Base-by-base conservation (phyloP, 1,140 invertebrate species). In the Parapsyche elsis region DNA sequence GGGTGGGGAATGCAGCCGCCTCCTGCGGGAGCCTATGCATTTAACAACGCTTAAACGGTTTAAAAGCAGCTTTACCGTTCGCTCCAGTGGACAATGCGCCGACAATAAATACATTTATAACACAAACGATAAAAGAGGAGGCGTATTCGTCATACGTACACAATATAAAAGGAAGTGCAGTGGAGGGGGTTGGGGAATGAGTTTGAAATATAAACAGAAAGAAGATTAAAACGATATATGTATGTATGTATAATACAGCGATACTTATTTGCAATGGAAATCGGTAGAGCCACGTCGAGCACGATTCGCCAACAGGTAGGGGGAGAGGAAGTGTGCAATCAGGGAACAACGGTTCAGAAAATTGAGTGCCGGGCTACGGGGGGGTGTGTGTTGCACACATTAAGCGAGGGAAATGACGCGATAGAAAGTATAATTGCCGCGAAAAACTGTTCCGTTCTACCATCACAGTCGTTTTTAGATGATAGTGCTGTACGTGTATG, bases 311-410 rank as follows among this genome's bases (percentile, higher is more conserved):
- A 53, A 14, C 10, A 14, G 16, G 49, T 30, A 53, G 45, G 24
- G 45, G 70, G 16, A 26, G 61, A 70, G 64, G 24, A 70, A 71
- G 45, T 23, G 61, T 44, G 23, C 80, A 79, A 79, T 81, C 80
- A 79, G 81, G 74, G 78, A 76, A 81, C 73, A 81, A 79, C 77
- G 77, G 67, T 38, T 75, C 71, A 81, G 73, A 81, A 81, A 81
- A 79, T 79, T 71, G 77, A 81, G 80, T 71, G 9, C 64, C 75
- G 67, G 24, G 70, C 26, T 44, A 44, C 64, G 23, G 49, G 76
- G 77, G 53, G 19, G 49, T n/a, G 70, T 46, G 57, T n/a, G 61
- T 46, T 23, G 61, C 73, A 24, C 73, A 82, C 75, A 82, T 80
- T 77, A 82, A 75, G 0, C 74, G 73, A 45, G 78, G 81, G 78